Conservation (phyloP, 2,113 vertebrate species). For the Saiga tatarica region DNA sequence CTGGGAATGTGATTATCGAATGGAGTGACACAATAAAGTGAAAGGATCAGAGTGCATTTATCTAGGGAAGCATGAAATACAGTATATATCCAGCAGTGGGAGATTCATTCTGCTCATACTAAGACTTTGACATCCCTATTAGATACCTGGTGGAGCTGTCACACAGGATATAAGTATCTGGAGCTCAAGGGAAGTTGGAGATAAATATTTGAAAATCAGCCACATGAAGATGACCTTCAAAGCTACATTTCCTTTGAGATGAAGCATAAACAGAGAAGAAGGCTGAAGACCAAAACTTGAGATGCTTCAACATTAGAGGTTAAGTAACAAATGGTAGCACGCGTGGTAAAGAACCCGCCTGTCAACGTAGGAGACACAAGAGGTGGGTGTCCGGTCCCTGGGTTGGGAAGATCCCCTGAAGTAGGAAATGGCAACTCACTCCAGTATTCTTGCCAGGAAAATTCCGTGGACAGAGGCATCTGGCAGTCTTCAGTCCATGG, state of each 20-base stretch:
- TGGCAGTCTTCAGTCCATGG: background rate
- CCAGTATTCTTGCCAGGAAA: background rate
- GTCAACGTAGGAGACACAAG: background rate
- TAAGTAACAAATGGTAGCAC: background rate
- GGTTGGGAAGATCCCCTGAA: background rate
- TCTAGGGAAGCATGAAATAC: background rate
- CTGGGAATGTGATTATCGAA: background rate
- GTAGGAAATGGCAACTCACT: background rate
- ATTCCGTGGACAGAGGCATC: background rate
- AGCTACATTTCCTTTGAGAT: background rate
- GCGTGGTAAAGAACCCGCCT: background rate
- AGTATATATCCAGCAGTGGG: accelerated
- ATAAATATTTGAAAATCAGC: background rate
- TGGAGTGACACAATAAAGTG: background rate
- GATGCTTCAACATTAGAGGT: background rate
- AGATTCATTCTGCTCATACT: background rate
- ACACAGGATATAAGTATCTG: background rate
- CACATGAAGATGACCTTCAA: background rate
- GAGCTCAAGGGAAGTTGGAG: background rate
- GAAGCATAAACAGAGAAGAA: background rate
- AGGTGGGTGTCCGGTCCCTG: background rate
- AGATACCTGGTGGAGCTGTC: background rate
- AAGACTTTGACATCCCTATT: background rate
- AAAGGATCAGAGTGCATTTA: background rate
- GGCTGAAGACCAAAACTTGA: background rate